Evolutionary conservation across 2,888 invertebrate species (phyloP).

Genomic region (Leptinotarsa haldemani): DNA sequence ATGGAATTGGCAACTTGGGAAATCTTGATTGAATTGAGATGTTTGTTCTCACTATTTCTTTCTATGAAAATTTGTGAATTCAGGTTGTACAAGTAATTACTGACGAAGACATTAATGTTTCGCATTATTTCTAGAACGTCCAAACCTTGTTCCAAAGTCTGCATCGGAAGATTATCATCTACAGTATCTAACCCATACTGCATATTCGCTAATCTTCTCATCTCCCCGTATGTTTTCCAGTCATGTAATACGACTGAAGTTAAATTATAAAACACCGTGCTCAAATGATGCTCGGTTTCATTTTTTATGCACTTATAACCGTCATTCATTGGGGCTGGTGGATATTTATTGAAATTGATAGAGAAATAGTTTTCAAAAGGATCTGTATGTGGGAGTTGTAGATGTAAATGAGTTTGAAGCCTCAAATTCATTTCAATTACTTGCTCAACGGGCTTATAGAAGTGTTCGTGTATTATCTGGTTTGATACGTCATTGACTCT

Average conservation of each 20-base stretch:
- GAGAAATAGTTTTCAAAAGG: constrained; percentile 60
- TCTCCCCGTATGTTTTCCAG: constrained; percentile 97
- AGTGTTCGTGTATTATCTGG: constrained; percentile 69
- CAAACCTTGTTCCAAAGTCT: constrained; percentile 95
- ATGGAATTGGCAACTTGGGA: constrained; percentile 96
- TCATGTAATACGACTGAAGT: constrained; percentile 97
- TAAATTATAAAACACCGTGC: constrained; percentile 95
- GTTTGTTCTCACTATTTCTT: constrained; percentile 89
- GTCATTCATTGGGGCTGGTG: constrained; percentile 62
- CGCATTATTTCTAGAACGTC: constrained; percentile 98
- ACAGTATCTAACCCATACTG: constrained; percentile 85
- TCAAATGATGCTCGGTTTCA: constrained; percentile 88
- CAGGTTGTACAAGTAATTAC: constrained; percentile 93
- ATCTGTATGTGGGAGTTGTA: constrained; percentile 76
- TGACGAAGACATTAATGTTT: constrained; percentile 94
- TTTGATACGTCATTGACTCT: constrained; percentile 36
- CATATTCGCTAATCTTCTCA: constrained; percentile 90
- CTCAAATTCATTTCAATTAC: constrained; percentile 93
- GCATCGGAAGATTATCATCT: constrained; percentile 95
- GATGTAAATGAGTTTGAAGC: constrained; percentile 90
- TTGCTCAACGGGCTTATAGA: constrained; percentile 81
- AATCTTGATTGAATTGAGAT: constrained; percentile 95
- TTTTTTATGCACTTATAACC: constrained; percentile 60
- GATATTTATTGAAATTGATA: constrained; percentile 58
- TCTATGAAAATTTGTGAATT: constrained; percentile 97